A percentile compares a stretch with the other conserved stretches of the same genome.
These are phyloP conservation scores for Proterorhinus semilunaris DNA, from an alignment of 2,113 vertebrate genomes.

Conservation along the genomic window DNA sequence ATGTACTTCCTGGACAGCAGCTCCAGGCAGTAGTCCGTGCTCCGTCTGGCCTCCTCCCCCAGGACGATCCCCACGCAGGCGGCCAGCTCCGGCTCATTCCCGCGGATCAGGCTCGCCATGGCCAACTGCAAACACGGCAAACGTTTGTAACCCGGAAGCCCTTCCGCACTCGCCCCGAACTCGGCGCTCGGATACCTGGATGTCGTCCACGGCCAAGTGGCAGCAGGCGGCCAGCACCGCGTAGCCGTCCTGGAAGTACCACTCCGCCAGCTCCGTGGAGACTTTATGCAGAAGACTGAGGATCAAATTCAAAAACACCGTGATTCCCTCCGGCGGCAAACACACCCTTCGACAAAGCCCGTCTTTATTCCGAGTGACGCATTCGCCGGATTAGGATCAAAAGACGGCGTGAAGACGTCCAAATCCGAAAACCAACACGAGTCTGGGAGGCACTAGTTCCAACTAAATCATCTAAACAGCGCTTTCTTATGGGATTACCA, in stretches of 20 bases:
- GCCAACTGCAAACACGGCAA: conserved; percentile 80
- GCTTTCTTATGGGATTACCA: background rate
- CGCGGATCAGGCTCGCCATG: conserved; percentile 91
- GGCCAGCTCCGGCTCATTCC: conserved; percentile 95
- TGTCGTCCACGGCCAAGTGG: conserved; percentile 88
- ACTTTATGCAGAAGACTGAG: conserved; percentile 85
- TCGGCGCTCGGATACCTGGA: conserved; percentile 78
- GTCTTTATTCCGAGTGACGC: background rate
- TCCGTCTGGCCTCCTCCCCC: conserved; percentile 81
- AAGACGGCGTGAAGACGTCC: background rate
- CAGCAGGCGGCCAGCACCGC: conserved; percentile 91
- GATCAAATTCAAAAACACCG: background rate
- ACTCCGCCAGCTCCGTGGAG: conserved; percentile 87
- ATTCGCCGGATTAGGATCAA: background rate
- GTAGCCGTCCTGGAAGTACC: conserved; percentile 91
- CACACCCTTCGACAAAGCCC: background rate
- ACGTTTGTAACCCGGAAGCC: background rate
- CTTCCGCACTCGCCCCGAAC: too few relatives aligned
- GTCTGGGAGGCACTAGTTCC: background rate
- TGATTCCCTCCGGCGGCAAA: background rate
- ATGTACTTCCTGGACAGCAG: conserved; percentile 95
- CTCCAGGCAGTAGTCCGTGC: conserved; percentile 88
- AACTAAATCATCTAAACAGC: background rate
- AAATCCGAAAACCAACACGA: background rate
- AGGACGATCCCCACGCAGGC: conserved; percentile 87